These are phyloP conservation scores for Liolophura sinensis DNA, from an alignment of 1,140 invertebrate genomes.

Conservation along the genomic window DNA sequence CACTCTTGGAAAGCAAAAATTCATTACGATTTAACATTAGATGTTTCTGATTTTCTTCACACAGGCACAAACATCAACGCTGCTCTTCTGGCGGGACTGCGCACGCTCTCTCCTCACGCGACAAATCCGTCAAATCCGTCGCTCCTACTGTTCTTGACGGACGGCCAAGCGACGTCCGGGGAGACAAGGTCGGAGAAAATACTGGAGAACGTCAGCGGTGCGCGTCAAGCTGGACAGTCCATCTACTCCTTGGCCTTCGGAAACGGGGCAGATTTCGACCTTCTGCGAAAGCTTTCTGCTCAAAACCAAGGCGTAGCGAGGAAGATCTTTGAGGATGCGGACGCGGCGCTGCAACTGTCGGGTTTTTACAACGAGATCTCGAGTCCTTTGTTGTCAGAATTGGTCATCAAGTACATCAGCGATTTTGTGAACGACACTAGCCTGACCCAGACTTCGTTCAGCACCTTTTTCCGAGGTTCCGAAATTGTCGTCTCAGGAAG, in stretches of 20 bases:
- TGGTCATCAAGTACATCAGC: constrained; percentile 71
- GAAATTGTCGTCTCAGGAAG: constrained; percentile 34
- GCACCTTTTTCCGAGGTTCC: constrained; percentile 24
- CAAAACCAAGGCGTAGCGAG: constrained; percentile 71
- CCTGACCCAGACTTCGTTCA: constrained; percentile 29
- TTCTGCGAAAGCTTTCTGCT: constrained; percentile 69
- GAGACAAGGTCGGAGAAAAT: constrained; percentile 64
- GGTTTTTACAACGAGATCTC: constrained; percentile 75
- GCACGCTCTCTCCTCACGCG: constrained; percentile 46
- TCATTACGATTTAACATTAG: no score
- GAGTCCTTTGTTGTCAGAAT: constrained; percentile 68
- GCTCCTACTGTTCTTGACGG: constrained; percentile 75
- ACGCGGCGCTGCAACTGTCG: constrained; percentile 71
- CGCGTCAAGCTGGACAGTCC: constrained; percentile 27
- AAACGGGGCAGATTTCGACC: constrained; percentile 69
- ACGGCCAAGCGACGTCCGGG: constrained; percentile 72
- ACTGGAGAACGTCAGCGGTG: constrained; percentile 48
- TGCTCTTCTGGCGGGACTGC: constrained; percentile 65
- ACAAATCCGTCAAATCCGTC: constrained; percentile 44
- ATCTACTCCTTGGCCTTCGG: constrained; percentile 76
- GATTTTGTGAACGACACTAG: constrained; percentile 29
- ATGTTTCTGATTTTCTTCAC: no score
- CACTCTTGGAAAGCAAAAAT: no score
- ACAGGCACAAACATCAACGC: constrained; percentile 67
- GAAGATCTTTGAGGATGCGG: constrained; percentile 74